Evolutionary conservation across 2,888 invertebrate species (phyloP), one percentile per base, ranked within the genome.

Genomic region (Leptopilina myrica): DNA sequence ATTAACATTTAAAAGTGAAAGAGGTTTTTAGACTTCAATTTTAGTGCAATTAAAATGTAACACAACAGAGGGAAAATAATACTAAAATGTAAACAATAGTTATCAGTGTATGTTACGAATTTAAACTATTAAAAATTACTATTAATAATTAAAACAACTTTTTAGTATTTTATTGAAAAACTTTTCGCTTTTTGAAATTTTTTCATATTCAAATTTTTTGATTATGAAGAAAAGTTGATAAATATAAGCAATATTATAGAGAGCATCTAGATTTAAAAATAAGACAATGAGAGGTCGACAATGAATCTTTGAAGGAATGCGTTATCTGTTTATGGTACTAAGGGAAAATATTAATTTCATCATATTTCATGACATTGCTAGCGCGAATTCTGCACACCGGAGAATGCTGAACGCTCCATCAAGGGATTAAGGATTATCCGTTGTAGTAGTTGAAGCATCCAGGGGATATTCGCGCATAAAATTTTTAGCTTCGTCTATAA

Each of bases 391-490:
- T 33, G 73, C 53, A 73, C 1, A 33, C n/a, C 73, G 7, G 73
- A 53, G 73, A 73, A 73, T 73, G 49, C 26, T 56, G 56, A 73
- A 73, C 33, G 56, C 73, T 73, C 53, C 33, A 73, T 73, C 53
- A 73, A 73, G 53, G 73, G 73, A 73, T 73, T 73, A 73, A 40
- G 56, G 73, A 73, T 73, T 73, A 73, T 33, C 73, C 73, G 49
- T 49, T 11, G 73, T 7, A 53, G 73, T 73, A 49, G 53, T 33
- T 53, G 73, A 26, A 33, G 56, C 56, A 49, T 33, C 33, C 73
- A 26, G n/a, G 33, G 56, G 33, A 53, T 14, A 56, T 73, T 73
- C 33, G 33, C 53, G 53, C 56, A 73, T 56, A 33, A 26, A 53
- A 73, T 73, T 56, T 73, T 73, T 73, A 26, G 56, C 33, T 14